Conservation (phyloP, 2,113 vertebrate genomes). For the Nematolebias whitei region DNA sequence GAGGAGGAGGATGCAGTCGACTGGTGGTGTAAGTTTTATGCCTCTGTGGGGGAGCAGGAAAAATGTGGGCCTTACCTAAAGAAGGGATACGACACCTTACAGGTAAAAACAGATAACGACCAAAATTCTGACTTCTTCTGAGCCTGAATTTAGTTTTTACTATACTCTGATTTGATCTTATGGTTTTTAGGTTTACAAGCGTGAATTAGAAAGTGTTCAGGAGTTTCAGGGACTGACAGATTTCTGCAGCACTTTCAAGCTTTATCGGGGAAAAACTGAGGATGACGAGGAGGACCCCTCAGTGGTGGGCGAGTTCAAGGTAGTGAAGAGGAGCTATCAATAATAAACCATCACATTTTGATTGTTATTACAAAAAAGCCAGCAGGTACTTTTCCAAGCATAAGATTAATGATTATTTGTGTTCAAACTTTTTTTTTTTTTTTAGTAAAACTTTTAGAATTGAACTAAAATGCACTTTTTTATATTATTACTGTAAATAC, state of each 20-base stretch:
- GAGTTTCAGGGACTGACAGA: constrained; percentile 90
- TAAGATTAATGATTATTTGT: neutral
- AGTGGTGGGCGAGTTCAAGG: constrained; percentile 97
- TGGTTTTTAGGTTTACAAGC: constrained; percentile 83
- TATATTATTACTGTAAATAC: no score
- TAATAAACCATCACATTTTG: neutral
- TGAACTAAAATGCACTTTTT: no score
- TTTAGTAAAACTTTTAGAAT: no score
- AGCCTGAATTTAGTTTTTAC: neutral
- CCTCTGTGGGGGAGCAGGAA: constrained; percentile 87
- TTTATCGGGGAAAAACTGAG: constrained; percentile 87
- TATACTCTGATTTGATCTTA: neutral
- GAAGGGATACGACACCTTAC: constrained; percentile 93
- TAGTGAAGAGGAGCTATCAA: constrained; percentile 40
- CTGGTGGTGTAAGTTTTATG: constrained; percentile 99
- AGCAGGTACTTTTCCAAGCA: neutral
- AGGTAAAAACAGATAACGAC: constrained; percentile 74
- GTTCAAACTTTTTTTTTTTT: no score
- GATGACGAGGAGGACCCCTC: constrained; percentile 89
- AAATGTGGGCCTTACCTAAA: constrained; percentile 94
- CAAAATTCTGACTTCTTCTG: constrained; percentile 12
- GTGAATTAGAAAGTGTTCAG: constrained; percentile 86
- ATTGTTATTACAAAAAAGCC: no score
- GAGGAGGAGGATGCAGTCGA: constrained; percentile 93
- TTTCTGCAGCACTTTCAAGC: constrained; percentile 94